Base-by-base conservation (phyloP, 37 sponge, comb jelly and placozoan genomes). In the Mnemiopsis leidyi region DNA sequence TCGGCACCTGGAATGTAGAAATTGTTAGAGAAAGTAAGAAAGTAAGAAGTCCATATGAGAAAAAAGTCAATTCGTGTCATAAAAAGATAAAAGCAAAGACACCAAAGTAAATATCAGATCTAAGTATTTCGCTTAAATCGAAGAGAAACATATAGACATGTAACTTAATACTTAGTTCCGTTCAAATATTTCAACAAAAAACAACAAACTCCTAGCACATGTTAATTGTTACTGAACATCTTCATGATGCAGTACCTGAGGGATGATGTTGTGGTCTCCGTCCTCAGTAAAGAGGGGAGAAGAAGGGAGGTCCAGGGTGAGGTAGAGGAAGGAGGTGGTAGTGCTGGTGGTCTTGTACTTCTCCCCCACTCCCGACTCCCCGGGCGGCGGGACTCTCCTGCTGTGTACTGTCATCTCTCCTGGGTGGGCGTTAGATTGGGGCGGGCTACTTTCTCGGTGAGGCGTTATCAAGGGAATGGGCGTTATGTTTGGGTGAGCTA, bases 211-310 rank as follows among this genome's bases (percentile, higher is more conserved):
- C n/a, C n/a, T n/a, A n/a, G n/a, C n/a, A n/a, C n/a, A n/a, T n/a
- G n/a, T n/a, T n/a, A n/a, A n/a, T n/a, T n/a, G n/a, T n/a, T n/a
- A n/a, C n/a, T n/a, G n/a, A n/a, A n/a, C n/a, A n/a, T n/a, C n/a
- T n/a, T n/a, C n/a, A n/a, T n/a, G n/a, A n/a, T n/a, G n/a, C n/a
- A n/a, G n/a, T 36, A 82, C 48, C 93, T 98, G 99, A 24, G 99
- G 99, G 28, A 98, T 98, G 68, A 96, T 97, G 79, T 98, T 98
- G 75, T 94, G 93, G 38, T 98, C 96, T 23, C 97, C 92, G 77
- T 97, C 99, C 93, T 98, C 99, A 97, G 97, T 95, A 76, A 97
- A 98, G 38, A 98, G 94, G 30, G 99, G 99, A 0, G 97, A 83
- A 76, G 96, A 77, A 28, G 99, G 99, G 23, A 98, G 95, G 93